These are phyloP conservation scores for Hydrotaea diabolus DNA, from an alignment of 2,888 invertebrate genomes.

Conservation along the genomic window DNA sequence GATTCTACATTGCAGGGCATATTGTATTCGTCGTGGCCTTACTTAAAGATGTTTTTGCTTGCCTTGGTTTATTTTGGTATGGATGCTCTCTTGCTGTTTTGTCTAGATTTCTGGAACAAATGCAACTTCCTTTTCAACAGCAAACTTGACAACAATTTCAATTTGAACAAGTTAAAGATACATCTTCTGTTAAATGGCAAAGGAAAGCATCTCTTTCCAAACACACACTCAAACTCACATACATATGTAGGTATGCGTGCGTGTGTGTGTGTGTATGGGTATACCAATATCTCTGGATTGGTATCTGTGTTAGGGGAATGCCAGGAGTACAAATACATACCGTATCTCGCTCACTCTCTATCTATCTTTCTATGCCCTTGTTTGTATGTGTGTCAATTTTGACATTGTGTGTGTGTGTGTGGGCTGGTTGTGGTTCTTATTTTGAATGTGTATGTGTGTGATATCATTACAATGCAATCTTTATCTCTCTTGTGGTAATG, in stretches of 20 bases:
- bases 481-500: slow-evolving; percentile 51
- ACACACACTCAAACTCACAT: not conserved
- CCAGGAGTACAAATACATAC: no score
- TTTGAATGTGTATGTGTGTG: not conserved
- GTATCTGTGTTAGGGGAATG: slow-evolving; percentile 31
- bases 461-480: slow-evolving; percentile 59
- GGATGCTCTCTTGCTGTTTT: not conserved
- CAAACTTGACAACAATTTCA: slow-evolving; percentile 34
- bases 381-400: slow-evolving; percentile 15
- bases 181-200: slow-evolving; percentile 28
- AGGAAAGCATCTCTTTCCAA: not conserved
- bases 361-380: slow-evolving; percentile 1
- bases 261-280: not conserved
- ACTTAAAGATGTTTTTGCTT: no score
- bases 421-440: not conserved
- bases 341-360: not conserved
- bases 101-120: slow-evolving; percentile 13
- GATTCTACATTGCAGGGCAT: no score
- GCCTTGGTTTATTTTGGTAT: no score
- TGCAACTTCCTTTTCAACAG: not conserved
- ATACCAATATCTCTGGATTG: not conserved
- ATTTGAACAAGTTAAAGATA: slow-evolving; percentile 25
- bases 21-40: no score
- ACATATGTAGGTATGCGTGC: not conserved
- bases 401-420: slow-evolving; percentile 1